Evolutionary conservation across 2,797 vertebrate species (phyloP).

Genomic region (Knipowitschia caucasica): DNA sequence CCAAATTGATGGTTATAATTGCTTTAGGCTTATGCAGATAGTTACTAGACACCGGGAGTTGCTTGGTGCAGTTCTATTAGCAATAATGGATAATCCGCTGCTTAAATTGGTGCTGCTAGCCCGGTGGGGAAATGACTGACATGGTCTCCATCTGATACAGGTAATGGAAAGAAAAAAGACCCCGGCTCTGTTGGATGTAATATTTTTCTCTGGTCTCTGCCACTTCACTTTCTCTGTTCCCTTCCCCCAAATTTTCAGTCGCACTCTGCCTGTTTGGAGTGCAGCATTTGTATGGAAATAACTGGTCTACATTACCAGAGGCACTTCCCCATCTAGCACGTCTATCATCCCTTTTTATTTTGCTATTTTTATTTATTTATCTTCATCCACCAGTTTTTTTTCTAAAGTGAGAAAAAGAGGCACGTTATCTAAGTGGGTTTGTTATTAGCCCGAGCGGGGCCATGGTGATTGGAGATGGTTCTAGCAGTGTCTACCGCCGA

Average conservation of each 20-base stretch:
- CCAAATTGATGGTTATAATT: conserved; percentile 63
- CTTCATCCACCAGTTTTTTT: conserved; percentile 41
- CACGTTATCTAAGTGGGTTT: conserved; percentile 69
- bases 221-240: conserved; percentile 23
- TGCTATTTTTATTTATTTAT: conserved; percentile 43
- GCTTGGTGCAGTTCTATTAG: conserved; percentile 25
- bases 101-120: conserved; percentile 34
- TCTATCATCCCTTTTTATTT: conserved; percentile 52
- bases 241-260: conserved; percentile 36
- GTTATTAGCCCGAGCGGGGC: conserved; percentile 67
- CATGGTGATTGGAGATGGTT: conserved; percentile 57
- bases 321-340: conserved; percentile 57
- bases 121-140: conserved; percentile 41
- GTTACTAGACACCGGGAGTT: conserved; percentile 28
- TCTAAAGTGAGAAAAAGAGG: conserved; percentile 48
- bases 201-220: conserved; percentile 35
- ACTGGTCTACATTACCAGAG: conserved; percentile 51
- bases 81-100: conserved; percentile 39
- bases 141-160: conserved; percentile 50
- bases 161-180: conserved; percentile 58
- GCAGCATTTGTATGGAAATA: conserved; percentile 73
- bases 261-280: conserved; percentile 48
- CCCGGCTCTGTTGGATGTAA: conserved; percentile 49
- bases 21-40: conserved; percentile 52
- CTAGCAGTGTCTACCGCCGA: conserved; percentile 59